Base-by-base conservation (phyloP, 2,113 vertebrate species). In the Myiozetetes cayanensis region DNA sequence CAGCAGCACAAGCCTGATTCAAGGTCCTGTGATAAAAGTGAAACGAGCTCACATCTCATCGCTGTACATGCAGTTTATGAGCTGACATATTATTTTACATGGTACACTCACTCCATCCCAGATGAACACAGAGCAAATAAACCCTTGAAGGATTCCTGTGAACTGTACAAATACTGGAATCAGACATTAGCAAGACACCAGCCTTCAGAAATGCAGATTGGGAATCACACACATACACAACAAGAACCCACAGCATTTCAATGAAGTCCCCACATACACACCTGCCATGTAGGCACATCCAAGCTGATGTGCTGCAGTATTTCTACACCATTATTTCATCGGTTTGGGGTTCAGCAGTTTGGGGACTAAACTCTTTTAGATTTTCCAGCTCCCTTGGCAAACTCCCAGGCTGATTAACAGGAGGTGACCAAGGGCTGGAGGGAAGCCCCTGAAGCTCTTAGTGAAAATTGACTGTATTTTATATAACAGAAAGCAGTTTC, bases 61-160 rank as follows among this genome's bases (percentile, higher is more conserved):
- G 3, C 63, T 82, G 78, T 59, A 67, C 72, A 66, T 14, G 92
- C 76, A 27, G 63, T 95, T 97, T 96, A 93, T 59, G 94, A 97
- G 93, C 90, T 96, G 94, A 96, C 90, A 78, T 94, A 74, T 80
- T 93, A 87, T 94, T 97, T 92, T 93, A 91, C 97, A 89, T 73
- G 90, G 95, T 73, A 85, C 74, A 75, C 93, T 97, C 97, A 68
- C 79, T 95, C 88, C 91, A 79, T 87, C 96, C 87, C 83, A 72
- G 85, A 72, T 83, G 92, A 97, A 96, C 94, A 95, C 20, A 66
- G 92, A 96, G 90, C 74, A 90, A 94, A 95, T 79, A 97, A 96
- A 94, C 94, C 95, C 94, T 97, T 95, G 89, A 94, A 94, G 89
- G 83, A 89, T 87, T 83, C 37, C 37, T 93, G 78, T 92, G 96